Evolutionary conservation across 1,140 invertebrate species (phyloP).

Genomic region (Spodoptera litura): DNA sequence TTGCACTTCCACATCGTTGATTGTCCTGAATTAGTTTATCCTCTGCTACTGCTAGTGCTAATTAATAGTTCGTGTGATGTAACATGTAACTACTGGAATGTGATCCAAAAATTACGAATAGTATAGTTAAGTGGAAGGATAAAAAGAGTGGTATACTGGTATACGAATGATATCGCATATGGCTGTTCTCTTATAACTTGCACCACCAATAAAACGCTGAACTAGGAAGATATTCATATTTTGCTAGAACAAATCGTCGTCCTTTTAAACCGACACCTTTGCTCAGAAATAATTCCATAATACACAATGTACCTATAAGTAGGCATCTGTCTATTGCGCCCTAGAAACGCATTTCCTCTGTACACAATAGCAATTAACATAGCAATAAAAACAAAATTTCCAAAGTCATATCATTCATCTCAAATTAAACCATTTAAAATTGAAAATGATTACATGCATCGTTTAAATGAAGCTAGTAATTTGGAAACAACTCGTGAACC

Average conservation of each 20-base stretch:
- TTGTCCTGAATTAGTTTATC: slow-evolving; percentile 77
- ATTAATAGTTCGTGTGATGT: slow-evolving; percentile 8
- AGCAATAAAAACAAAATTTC: background rate
- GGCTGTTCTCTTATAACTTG: background rate
- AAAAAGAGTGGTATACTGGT: too few species aligned
- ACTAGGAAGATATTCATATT: too few species aligned
- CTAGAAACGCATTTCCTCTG: background rate
- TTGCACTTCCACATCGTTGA: slow-evolving; percentile 76
- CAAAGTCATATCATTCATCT: background rate
- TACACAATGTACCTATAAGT: too few species aligned
- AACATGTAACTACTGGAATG: slow-evolving; percentile 14
- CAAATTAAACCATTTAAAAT: background rate
- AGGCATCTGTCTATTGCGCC: too few species aligned
- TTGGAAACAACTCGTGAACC: slow-evolving; percentile 1
- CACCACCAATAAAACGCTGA: background rate
- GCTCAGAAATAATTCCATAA: too few species aligned
- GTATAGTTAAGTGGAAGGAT: background rate
- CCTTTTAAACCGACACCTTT: too few species aligned
- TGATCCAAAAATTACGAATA: background rate
- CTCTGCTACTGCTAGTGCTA: slow-evolving; percentile 25
- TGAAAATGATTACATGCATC: background rate
- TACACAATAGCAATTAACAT: too few species aligned
- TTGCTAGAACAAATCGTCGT: too few species aligned
- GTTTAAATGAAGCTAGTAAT: background rate
- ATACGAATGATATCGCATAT: background rate